Percentiles rank a stretch among this genome's conserved stretches.
Evolutionary conservation across 1,140 invertebrate species (phyloP).

Genomic region (Trichogramma pretiosum): DNA sequence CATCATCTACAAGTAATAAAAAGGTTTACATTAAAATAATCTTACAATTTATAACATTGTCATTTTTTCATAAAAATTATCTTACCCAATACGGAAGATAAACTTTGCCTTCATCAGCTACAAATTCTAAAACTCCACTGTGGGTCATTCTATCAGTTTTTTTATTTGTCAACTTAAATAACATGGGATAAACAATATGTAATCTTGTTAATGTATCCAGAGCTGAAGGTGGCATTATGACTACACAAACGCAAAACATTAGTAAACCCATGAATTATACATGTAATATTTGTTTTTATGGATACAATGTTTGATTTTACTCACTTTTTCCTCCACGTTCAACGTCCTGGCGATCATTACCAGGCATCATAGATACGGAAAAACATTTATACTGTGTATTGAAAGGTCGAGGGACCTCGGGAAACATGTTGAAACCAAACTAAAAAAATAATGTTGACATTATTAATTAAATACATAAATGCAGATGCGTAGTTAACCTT

Average conservation of each 20-base stretch:
- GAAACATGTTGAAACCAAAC: slow-evolving; percentile 77
- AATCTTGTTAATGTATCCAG: slow-evolving; percentile 85
- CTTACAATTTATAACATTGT: no score
- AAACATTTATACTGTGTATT: slow-evolving; percentile 81
- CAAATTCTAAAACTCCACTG: slow-evolving; percentile 97
- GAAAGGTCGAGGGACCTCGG: slow-evolving; percentile 69
- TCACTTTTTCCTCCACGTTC: slow-evolving; percentile 95
- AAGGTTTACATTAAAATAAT: slow-evolving; percentile 16
- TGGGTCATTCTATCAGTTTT: slow-evolving; percentile 82
- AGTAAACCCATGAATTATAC: background rate
- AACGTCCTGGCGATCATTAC: slow-evolving; percentile 89
- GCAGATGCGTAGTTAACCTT: no score
- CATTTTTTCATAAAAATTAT: slow-evolving; percentile 9
- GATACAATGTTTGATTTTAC: slow-evolving; percentile 23
- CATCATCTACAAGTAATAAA: slow-evolving; percentile 79
- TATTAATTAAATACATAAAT: no score
- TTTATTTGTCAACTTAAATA: slow-evolving; percentile 92
- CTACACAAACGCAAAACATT: slow-evolving; percentile 49
- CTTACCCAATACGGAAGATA: slow-evolving; percentile 94
- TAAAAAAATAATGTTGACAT: slow-evolving; percentile 43
- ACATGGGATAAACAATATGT: slow-evolving; percentile 98
- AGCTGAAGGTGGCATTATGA: slow-evolving; percentile 96
- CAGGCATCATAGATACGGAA: slow-evolving; percentile 92
- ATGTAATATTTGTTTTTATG: background rate
- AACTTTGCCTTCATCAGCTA: slow-evolving; percentile 96